Percentiles rank a stretch among this genome's conserved stretches.
Evolutionary conservation across 35 echinoderm and acorn worm genomes (phyloP).

Genomic region (Acanthaster planci): DNA sequence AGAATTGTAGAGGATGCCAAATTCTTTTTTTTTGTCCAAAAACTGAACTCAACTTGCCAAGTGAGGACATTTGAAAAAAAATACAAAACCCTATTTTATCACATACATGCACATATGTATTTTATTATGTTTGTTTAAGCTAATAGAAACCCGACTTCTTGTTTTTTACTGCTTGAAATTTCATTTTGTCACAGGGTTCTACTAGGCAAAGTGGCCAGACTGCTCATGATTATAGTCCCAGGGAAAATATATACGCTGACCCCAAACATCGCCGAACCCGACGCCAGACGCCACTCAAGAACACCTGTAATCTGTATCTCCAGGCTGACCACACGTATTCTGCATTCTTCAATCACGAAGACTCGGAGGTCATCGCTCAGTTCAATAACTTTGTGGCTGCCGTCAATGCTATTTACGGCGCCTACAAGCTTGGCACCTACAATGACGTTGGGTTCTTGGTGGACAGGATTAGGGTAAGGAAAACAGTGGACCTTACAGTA

Average conservation of each 20-base stretch:
- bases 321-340: constrained; percentile 94
- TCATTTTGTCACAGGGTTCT: background rate
- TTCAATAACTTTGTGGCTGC: constrained; percentile 80
- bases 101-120: no score
- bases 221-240: constrained; percentile 20
- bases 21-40: no score
- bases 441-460: constrained; percentile 64
- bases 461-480: constrained; percentile 73
- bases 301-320: constrained; percentile 69
- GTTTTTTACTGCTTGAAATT: background rate
- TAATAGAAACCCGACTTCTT: no score
- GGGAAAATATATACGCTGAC: constrained; percentile 70
- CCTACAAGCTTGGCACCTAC: constrained; percentile 36
- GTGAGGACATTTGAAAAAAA: no score
- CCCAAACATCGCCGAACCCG: constrained; percentile 19
- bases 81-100: no score
- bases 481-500: no score
- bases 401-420: constrained; percentile 69
- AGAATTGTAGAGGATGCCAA: no score
- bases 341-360: constrained; percentile 36
- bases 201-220: constrained; percentile 33
- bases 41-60: no score
- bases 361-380: constrained; percentile 60
- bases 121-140: background rate
- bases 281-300: background rate